These are phyloP conservation scores for Cynaeus angustus DNA, from an alignment of 2,888 invertebrate genomes.

Conservation along the genomic window DNA sequence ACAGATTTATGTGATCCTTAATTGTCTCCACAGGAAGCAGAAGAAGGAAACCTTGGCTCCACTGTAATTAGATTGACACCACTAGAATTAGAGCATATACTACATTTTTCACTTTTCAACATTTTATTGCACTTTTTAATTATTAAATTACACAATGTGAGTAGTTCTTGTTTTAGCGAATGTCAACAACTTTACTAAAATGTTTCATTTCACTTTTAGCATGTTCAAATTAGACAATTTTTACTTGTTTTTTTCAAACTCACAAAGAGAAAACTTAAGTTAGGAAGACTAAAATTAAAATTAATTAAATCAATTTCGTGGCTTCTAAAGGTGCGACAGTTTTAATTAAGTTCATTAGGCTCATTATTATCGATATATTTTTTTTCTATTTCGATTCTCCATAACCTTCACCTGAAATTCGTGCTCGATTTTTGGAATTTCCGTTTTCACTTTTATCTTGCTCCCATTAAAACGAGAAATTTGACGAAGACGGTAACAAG, in stretches of 20 bases:
- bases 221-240: too few species aligned
- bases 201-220: constrained; percentile 4
- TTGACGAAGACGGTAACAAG: constrained; percentile 40
- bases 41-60: not conserved
- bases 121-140: not conserved
- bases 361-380: not conserved
- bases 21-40: constrained; percentile 6
- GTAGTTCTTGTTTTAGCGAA: not conserved
- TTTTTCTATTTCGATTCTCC: not conserved
- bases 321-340: not conserved
- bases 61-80: too few species aligned
- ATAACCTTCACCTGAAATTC: constrained; percentile 18
- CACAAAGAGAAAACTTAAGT: not conserved
- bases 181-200: constrained; percentile 2
- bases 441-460: constrained; percentile 43
- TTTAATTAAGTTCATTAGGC: constrained; percentile 4
- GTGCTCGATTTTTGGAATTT: not conserved
- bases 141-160: not conserved
- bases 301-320: constrained; percentile 5
- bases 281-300: not conserved
- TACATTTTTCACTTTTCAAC: too few species aligned
- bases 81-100: too few species aligned
- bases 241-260: too few species aligned
- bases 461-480: constrained; percentile 42
- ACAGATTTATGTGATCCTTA: not conserved